phyloP scores from a whole-genome alignment of 2,113 vertebrate species.

The Protobothrops mucrosquamatus region DNA sequence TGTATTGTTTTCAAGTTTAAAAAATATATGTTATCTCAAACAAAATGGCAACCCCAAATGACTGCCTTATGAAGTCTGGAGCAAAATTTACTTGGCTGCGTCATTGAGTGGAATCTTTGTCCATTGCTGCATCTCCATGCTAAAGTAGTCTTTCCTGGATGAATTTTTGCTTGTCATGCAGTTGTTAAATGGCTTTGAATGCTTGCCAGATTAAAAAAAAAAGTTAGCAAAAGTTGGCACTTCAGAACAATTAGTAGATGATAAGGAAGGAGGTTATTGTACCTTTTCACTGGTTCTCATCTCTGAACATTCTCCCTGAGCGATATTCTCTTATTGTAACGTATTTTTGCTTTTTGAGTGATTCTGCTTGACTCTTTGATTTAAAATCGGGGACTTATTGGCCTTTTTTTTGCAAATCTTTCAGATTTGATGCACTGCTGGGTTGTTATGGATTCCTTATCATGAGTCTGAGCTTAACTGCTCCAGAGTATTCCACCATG shows the following conservation, averaged over 20 bases:
- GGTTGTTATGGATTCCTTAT: not conserved
- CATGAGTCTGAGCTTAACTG: not conserved
- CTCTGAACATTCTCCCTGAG: not conserved
- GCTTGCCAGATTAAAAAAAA: not conserved
- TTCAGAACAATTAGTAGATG: not conserved
- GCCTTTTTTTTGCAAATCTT: not conserved
- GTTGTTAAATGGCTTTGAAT: not conserved
- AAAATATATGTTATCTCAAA: not conserved
- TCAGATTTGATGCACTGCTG: not conserved
- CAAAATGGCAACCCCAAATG: not conserved
- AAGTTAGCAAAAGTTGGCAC: not conserved
- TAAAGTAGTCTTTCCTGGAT: not conserved
- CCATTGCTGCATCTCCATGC: not conserved
- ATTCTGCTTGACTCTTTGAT: not conserved
- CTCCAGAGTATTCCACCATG: not conserved
- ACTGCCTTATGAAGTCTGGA: not conserved
- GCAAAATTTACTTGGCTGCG: not conserved
- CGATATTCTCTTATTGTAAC: not conserved
- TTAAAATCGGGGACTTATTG: not conserved
- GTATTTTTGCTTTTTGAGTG: not conserved
- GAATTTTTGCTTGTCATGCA: conserved; percentile 5
- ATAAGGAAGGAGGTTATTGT: not conserved
- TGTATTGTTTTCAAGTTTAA: not conserved
- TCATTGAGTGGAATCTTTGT: not conserved
- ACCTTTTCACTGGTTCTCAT: not conserved